These are phyloP conservation scores for Diachasma alloeum DNA, from an alignment of 1,140 invertebrate species.

Conservation along the genomic window DNA sequence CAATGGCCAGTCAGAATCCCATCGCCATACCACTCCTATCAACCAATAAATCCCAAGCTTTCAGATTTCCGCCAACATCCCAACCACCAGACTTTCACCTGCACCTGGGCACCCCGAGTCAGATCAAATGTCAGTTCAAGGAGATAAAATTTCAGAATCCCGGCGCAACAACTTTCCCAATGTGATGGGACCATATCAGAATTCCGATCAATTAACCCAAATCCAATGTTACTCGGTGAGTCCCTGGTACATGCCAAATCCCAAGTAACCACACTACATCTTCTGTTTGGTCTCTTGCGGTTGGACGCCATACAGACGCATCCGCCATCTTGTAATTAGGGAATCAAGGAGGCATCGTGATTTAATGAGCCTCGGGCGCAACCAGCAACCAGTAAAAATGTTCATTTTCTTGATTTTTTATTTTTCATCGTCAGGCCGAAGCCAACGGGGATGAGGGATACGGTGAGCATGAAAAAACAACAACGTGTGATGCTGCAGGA, in stretches of 20 bases:
- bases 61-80: too few relatives aligned
- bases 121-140: background rate
- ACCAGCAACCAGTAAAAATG: conserved; percentile 35
- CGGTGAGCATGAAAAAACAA: background rate
- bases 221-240: background rate
- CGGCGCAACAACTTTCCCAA: background rate
- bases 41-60: too few relatives aligned
- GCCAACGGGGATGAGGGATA: background rate
- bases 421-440: background rate
- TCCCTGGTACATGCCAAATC: background rate
- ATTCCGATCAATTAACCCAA: background rate
- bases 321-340: conserved; percentile 63
- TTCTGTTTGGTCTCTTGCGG: background rate
- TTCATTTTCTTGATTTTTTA: background rate
- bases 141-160: background rate
- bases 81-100: background rate
- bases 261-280: background rate
- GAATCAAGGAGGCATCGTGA: conserved; percentile 56
- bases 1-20: too few relatives aligned
- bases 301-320: conserved; percentile 51
- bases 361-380: conserved; percentile 54
- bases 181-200: background rate
- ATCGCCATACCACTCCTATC: too few relatives aligned
- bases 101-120: background rate
- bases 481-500: background rate